These are phyloP conservation scores for Ptychadena robeensis DNA, from an alignment of 2,797 vertebrate species.

Conservation along the genomic window DNA sequence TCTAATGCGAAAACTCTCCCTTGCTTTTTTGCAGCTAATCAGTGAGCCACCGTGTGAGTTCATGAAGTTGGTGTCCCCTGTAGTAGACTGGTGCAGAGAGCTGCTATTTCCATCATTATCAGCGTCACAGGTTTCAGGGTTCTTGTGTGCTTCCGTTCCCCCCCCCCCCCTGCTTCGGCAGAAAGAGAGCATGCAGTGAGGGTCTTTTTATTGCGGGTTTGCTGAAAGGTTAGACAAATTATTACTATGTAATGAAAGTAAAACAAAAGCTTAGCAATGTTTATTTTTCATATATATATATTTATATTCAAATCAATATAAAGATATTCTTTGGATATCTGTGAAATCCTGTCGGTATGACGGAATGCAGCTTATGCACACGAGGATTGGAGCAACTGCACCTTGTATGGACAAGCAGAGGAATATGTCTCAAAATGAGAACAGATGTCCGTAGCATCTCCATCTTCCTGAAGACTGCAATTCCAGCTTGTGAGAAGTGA, in stretches of 20 bases:
- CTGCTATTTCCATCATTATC: slow-evolving; percentile 73
- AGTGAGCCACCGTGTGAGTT: slow-evolving; percentile 75
- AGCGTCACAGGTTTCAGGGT: slow-evolving; percentile 79
- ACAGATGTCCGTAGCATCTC: slow-evolving; percentile 73
- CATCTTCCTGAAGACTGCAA: slow-evolving; percentile 73
- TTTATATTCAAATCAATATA: slow-evolving; percentile 62
- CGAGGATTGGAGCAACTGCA: slow-evolving; percentile 71
- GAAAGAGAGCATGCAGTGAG: slow-evolving; percentile 76
- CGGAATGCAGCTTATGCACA: slow-evolving; percentile 70
- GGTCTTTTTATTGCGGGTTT: slow-evolving; percentile 78
- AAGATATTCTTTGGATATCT: slow-evolving; percentile 77
- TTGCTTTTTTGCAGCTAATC: slow-evolving; percentile 85
- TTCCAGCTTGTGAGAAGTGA: slow-evolving; percentile 74
- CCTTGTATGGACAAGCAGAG: slow-evolving; percentile 70
- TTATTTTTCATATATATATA: slow-evolving; percentile 64
- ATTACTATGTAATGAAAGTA: slow-evolving; percentile 84
- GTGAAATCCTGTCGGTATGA: slow-evolving; percentile 72
- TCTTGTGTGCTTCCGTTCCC: slow-evolving; percentile 74
- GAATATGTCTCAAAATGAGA: slow-evolving; percentile 78
- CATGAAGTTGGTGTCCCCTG: slow-evolving; percentile 73
- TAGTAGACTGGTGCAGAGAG: slow-evolving; percentile 71
- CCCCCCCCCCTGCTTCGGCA: slow-evolving; percentile 80
- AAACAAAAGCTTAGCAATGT: slow-evolving; percentile 81
- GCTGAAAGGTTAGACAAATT: slow-evolving; percentile 81
- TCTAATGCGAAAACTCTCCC: background rate